These are phyloP conservation scores for Lasioglossum albipes DNA, from an alignment of 1,140 invertebrate species.

Conservation along the genomic window DNA sequence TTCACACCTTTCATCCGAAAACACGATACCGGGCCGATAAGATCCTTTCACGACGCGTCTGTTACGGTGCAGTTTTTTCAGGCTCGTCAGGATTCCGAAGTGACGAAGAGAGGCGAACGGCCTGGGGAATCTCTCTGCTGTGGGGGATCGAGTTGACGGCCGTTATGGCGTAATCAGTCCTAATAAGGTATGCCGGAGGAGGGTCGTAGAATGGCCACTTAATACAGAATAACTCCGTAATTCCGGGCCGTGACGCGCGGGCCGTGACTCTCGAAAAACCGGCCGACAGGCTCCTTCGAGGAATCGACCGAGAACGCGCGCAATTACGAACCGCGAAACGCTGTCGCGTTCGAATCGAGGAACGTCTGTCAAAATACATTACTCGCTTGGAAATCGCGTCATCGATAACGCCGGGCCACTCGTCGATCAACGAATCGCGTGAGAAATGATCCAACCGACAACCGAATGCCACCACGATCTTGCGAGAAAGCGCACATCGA, in stretches of 20 bases:
- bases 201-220: conserved; percentile 58
- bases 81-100: conserved; percentile 48
- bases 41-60: conserved; percentile 23
- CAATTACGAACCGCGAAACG: conserved; percentile 28
- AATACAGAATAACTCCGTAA: conserved; percentile 61
- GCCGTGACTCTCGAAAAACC: conserved; percentile 58
- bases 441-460: neutral
- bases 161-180: conserved; percentile 61
- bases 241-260: conserved; percentile 33
- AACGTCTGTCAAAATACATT: conserved; percentile 29
- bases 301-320: conserved; percentile 9
- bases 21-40: conserved; percentile 47
- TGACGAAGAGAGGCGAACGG: neutral
- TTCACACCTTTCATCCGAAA: conserved; percentile 54
- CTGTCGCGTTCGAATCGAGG: neutral
- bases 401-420: neutral
- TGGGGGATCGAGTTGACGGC: conserved; percentile 42
- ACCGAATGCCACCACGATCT: no score
- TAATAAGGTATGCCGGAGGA: conserved; percentile 56
- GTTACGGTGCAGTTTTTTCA: conserved; percentile 48
- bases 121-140: neutral
- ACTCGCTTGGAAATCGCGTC: neutral
- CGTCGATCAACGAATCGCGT: neutral
- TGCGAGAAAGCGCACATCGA: no score
- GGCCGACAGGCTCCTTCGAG: conserved; percentile 34